Conservation (phyloP, 2,797 vertebrate species). For the Zonotrichia albicollis region DNA sequence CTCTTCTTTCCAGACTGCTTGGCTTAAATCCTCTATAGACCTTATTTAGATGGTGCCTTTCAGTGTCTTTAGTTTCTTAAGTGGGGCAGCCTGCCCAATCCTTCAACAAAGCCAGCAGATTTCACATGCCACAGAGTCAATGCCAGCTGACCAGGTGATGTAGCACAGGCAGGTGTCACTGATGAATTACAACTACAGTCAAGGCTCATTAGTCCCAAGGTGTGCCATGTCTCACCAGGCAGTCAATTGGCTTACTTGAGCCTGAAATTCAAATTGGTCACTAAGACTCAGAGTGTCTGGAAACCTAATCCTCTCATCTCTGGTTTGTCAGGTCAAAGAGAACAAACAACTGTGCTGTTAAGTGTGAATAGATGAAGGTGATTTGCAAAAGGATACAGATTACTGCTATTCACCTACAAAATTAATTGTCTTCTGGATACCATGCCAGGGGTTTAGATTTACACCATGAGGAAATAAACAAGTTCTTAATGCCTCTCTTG, state of each 20-base stretch:
- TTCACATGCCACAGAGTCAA: background rate
- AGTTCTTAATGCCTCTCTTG: background rate
- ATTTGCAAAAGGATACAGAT: background rate
- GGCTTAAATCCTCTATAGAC: background rate
- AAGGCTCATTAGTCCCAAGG: background rate
- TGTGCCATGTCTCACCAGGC: background rate
- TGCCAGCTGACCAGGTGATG: background rate
- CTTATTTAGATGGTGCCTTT: background rate
- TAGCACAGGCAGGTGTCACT: background rate
- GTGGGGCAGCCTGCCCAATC: background rate
- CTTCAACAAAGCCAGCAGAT: background rate
- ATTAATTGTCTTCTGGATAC: background rate
- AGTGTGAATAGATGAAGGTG: background rate
- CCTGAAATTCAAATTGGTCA: conserved; percentile 25
- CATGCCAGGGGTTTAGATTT: background rate
- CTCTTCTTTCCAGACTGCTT: background rate
- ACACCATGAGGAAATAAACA: background rate
- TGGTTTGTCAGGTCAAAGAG: conserved; percentile 24
- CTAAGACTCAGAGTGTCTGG: background rate
- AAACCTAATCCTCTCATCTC: conserved; percentile 20
- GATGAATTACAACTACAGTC: background rate
- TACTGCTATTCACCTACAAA: background rate
- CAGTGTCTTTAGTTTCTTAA: background rate
- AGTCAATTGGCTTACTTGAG: background rate
- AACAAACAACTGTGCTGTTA: background rate